Percentiles rank a stretch among this genome's conserved stretches.
These are phyloP conservation scores for Nymphalis io DNA, from an alignment of 1,140 invertebrate species.

Conservation along the genomic window DNA sequence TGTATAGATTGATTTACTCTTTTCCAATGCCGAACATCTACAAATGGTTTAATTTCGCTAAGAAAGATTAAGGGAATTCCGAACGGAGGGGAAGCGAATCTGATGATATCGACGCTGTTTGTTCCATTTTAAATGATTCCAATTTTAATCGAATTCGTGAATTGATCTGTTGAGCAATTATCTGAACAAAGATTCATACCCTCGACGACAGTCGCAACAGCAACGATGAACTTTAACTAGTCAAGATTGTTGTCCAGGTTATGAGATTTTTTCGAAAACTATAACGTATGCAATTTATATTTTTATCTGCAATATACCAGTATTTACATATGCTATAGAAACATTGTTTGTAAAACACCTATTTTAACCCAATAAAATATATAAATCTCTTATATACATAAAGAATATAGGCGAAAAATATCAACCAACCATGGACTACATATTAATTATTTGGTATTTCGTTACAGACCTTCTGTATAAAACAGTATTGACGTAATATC, in stretches of 20 bases:
- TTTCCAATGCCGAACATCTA: slow-evolving; percentile 52
- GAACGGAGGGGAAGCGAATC: slow-evolving; percentile 34
- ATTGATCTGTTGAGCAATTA: slow-evolving; percentile 8
- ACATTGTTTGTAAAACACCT: too few relatives aligned
- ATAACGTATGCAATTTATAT: too few relatives aligned
- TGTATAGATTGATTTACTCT: slow-evolving; percentile 72
- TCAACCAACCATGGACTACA: background rate
- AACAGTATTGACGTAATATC: slow-evolving; percentile 28
- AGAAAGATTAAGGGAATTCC: slow-evolving; percentile 58
- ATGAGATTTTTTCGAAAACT: too few relatives aligned
- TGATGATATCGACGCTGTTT: slow-evolving; percentile 27
- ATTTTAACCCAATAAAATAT: too few relatives aligned
- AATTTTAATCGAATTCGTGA: slow-evolving; percentile 27
- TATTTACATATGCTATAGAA: too few relatives aligned
- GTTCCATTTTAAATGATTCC: slow-evolving; percentile 32
- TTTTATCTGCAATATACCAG: too few relatives aligned
- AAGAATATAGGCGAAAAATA: too few relatives aligned
- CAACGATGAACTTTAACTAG: background rate
- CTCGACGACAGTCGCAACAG: background rate
- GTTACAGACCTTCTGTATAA: background rate
- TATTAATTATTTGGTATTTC: slow-evolving; percentile 13
- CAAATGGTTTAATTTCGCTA: slow-evolving; percentile 71
- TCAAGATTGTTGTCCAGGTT: background rate
- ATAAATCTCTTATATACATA: too few relatives aligned
- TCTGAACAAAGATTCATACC: background rate